These are phyloP conservation scores for Kradibia gibbosae DNA, from an alignment of 1,140 invertebrate genomes.

Conservation along the genomic window DNA sequence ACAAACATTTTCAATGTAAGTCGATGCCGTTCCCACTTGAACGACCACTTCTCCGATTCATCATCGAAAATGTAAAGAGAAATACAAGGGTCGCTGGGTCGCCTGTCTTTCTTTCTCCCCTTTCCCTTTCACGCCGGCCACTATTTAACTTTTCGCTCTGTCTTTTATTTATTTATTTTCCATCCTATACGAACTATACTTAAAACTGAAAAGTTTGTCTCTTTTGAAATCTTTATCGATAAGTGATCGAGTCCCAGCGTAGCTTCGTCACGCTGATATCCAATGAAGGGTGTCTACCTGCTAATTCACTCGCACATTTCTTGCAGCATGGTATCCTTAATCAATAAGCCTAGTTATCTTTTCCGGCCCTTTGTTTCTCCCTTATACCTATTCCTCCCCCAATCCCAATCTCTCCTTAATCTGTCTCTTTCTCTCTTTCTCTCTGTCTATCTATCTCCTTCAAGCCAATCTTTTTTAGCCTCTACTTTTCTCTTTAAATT, in stretches of 20 bases:
- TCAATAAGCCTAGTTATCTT: conserved; percentile 49
- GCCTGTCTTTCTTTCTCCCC: background rate
- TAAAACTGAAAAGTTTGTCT: conserved; percentile 37
- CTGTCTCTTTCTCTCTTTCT: background rate
- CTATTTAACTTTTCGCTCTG: background rate
- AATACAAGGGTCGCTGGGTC: conserved; percentile 15
- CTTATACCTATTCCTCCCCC: too few relatives aligned
- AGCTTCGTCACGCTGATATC: background rate
- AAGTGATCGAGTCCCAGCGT: background rate
- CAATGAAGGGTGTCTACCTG: conserved; percentile 38
- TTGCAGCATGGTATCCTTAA: conserved; percentile 35
- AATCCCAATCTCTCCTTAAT: too few relatives aligned
- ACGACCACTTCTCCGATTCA: background rate
- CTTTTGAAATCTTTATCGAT: conserved; percentile 43
- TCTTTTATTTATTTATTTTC: background rate
- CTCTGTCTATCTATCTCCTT: too few relatives aligned
- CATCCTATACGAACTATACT: conserved; percentile 21
- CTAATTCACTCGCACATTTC: conserved; percentile 42
- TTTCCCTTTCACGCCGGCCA: background rate
- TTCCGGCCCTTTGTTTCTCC: background rate
- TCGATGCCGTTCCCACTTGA: background rate
- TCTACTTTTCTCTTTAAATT: too few relatives aligned
- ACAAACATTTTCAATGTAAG: background rate
- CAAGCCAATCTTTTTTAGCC: too few relatives aligned
- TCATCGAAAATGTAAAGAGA: conserved; percentile 11